phyloP scores from a whole-genome alignment of 2,113 vertebrate genomes.

The Saguinus midas region DNA sequence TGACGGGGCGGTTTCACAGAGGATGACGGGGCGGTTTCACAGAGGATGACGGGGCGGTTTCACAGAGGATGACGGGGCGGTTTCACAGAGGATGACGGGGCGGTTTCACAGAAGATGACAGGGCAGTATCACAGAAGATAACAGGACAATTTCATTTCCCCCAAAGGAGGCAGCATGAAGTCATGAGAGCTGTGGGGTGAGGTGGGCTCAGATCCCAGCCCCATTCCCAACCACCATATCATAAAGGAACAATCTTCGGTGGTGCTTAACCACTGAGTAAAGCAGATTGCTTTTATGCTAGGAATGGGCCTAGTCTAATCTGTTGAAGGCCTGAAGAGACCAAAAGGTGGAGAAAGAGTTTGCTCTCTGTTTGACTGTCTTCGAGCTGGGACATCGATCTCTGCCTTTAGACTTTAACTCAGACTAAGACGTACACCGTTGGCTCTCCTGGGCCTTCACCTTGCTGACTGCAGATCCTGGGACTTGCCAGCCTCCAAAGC shows the following conservation, averaged over 20 bases:
- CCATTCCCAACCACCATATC: background rate
- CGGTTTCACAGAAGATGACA: background rate
- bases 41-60: too few relatives aligned
- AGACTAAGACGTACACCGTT: accelerated
- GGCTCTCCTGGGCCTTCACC: background rate
- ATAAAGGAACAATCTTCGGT: background rate
- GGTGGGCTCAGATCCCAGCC: too few relatives aligned
- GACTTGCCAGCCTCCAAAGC: background rate
- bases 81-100: background rate
- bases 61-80: background rate
- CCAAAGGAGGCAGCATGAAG: background rate
- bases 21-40: background rate
- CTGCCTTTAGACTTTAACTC: background rate
- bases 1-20: too few relatives aligned
- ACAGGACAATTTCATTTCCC: too few relatives aligned
- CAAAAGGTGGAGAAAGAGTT: background rate
- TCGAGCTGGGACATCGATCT: background rate
- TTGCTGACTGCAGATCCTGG: background rate
- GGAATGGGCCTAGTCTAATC: background rate
- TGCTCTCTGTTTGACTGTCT: background rate
- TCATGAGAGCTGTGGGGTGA: background rate
- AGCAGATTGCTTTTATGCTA: background rate
- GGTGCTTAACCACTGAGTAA: background rate
- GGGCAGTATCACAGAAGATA: background rate
- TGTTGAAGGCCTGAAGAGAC: background rate